Conservation (phyloP, 2,797 vertebrate genomes). For the Phrynocephalus forsythii region DNA sequence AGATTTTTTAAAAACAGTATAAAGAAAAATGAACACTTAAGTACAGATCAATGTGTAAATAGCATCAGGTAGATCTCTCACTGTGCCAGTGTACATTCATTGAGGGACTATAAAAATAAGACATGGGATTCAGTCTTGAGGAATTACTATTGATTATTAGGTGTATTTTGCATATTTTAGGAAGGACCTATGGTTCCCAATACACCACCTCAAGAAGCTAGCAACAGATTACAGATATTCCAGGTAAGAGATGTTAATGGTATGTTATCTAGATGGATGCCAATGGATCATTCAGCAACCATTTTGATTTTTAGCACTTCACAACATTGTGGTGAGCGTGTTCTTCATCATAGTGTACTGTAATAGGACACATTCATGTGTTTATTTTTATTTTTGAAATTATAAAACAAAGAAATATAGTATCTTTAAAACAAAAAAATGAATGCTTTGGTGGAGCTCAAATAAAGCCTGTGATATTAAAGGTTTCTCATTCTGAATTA, state of each 20-base stretch:
- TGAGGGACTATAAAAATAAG: background rate
- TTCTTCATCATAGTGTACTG: background rate
- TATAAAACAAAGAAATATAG: background rate
- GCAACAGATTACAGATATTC: conserved; percentile 80
- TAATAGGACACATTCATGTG: background rate
- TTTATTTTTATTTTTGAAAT: background rate
- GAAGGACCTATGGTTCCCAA: conserved; percentile 85
- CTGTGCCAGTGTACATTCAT: background rate
- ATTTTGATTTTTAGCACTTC: conserved; percentile 18
- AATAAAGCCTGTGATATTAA: background rate
- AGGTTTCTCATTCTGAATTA: background rate
- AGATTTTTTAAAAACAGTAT: background rate
- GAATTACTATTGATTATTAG: conserved; percentile 45
- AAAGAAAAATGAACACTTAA: background rate
- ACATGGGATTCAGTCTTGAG: background rate
- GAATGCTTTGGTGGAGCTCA: background rate
- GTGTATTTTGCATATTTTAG: conserved; percentile 70
- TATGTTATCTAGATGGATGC: background rate
- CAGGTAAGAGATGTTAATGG: conserved; percentile 77
- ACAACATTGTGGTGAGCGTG: background rate
- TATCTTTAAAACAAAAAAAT: background rate
- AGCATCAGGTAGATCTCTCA: background rate
- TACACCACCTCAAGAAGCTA: conserved; percentile 84
- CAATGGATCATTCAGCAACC: background rate
- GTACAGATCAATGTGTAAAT: background rate